phyloP scores from a whole-genome alignment of 2,888 invertebrate genomes.

The Xylota sylvarum region DNA sequence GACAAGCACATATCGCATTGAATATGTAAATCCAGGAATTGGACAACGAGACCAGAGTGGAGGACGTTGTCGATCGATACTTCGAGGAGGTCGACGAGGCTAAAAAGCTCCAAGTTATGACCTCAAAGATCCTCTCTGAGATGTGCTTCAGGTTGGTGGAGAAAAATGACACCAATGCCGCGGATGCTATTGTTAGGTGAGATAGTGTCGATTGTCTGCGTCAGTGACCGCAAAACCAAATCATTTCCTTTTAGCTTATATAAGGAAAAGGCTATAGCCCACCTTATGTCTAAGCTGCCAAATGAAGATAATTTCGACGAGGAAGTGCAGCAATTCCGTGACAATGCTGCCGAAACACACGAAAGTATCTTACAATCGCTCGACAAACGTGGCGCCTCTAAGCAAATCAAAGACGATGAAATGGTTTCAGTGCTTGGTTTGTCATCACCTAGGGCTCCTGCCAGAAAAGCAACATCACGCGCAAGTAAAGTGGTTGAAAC shows the following conservation, averaged over 20 bases:
- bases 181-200: conserved; percentile 86
- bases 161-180: conserved; percentile 87
- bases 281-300: conserved; percentile 85
- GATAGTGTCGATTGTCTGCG: conserved; percentile 73
- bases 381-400: conserved; percentile 76
- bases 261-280: conserved; percentile 85
- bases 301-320: conserved; percentile 85
- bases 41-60: conserved; percentile 84
- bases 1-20: background rate
- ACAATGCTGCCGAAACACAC: conserved; percentile 78
- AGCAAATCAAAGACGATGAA: conserved; percentile 41
- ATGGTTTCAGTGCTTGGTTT: conserved; percentile 33
- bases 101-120: conserved; percentile 88
- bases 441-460: conserved; percentile 16
- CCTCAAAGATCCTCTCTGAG: conserved; percentile 91
- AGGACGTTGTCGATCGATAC: conserved; percentile 87
- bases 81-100: conserved; percentile 86
- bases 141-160: conserved; percentile 90
- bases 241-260: conserved; percentile 84
- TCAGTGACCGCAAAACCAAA: background rate
- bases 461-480: conserved; percentile 35
- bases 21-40: conserved; percentile 78
- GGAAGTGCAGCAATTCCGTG: conserved; percentile 85
- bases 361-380: conserved; percentile 81
- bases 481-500: conserved; percentile 9